A percentile compares a stretch with the other conserved stretches of the same genome.
Evolutionary conservation across 2,113 vertebrate species (phyloP).

Genomic region (Anarhynchus alexandrinus): DNA sequence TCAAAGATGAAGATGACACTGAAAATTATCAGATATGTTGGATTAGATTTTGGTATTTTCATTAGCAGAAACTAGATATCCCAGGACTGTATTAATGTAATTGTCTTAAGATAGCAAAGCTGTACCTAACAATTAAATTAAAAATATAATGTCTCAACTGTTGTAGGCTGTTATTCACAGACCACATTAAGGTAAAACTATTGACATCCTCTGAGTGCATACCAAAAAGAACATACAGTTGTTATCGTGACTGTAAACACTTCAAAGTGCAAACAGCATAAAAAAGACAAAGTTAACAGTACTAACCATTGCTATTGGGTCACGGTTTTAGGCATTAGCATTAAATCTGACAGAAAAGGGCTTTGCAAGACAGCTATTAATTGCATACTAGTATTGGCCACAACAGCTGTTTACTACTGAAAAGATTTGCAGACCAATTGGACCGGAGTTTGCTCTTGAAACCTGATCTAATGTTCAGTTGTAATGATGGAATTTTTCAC

Average conservation of each 20-base stretch:
- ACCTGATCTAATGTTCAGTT: not conserved
- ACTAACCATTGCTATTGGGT: not conserved
- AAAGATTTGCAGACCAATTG: not conserved
- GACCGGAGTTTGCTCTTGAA: not conserved
- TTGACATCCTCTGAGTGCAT: not conserved
- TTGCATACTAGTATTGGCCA: not conserved
- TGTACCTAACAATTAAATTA: not conserved
- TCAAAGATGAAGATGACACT: not conserved
- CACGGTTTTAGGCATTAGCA: not conserved
- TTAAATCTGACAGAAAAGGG: not conserved
- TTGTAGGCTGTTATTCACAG: not conserved
- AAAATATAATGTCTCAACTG: not conserved
- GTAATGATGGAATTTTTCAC: not conserved
- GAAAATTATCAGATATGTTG: not conserved
- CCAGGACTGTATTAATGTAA: not conserved
- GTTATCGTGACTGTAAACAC: not conserved
- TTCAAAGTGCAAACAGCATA: not conserved
- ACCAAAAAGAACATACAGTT: not conserved
- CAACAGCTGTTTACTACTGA: not conserved
- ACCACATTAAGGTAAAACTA: not conserved
- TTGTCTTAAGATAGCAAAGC: not conserved
- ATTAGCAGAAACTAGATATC: not conserved
- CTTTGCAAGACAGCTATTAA: not conserved
- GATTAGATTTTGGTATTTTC: not conserved
- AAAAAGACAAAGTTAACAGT: not conserved